Percentiles rank a stretch among this genome's conserved stretches.
These are phyloP conservation scores for Gallinago nigripennis DNA, from an alignment of 2,797 vertebrate species.

Conservation along the genomic window DNA sequence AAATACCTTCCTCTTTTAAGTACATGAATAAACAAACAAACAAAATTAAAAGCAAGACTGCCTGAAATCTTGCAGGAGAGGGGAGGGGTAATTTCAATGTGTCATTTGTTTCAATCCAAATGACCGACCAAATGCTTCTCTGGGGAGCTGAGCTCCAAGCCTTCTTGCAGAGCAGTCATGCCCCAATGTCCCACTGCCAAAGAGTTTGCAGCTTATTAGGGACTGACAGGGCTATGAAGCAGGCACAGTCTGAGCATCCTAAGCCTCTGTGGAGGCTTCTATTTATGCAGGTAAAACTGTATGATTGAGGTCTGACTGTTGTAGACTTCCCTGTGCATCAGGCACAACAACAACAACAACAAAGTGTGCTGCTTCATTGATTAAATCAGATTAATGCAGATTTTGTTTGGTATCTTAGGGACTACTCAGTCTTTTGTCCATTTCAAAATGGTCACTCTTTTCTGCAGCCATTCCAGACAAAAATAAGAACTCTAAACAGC, in stretches of 20 bases:
- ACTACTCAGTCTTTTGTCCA: neutral
- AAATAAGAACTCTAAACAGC: neutral
- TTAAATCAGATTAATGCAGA: neutral
- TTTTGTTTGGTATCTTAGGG: neutral
- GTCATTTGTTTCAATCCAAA: conserved; percentile 47
- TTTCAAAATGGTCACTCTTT: neutral
- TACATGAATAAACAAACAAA: conserved; percentile 55
- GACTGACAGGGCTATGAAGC: neutral
- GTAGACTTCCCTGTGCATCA: neutral
- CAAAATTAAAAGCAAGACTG: conserved; percentile 46
- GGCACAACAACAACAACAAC: neutral
- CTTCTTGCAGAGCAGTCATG: neutral
- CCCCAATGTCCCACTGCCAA: neutral
- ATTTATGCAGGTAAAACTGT: neutral
- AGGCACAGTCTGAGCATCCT: neutral
- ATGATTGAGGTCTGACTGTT: neutral
- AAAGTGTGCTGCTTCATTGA: neutral
- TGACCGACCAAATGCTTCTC: neutral
- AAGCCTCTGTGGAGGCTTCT: neutral
- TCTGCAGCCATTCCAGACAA: neutral
- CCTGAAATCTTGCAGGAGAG: conserved; percentile 3
- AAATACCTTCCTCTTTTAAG: conserved; percentile 40
- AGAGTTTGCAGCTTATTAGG: neutral
- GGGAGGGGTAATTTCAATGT: conserved; percentile 15
- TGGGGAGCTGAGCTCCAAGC: neutral